These are phyloP conservation scores for silkworm (Bombyx mori) DNA, from an alignment of 1,140 invertebrate genomes.

Conservation along the genomic window ASM3026992v2 NC_085111.1:15604501-15605000, in stretches of 20 bases:
- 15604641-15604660: too few species aligned
- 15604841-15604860: background rate
- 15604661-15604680: too few species aligned
- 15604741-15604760: too few species aligned
- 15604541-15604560: constrained; percentile 6
- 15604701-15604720: too few species aligned
- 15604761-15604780: background rate
- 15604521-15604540: constrained; percentile 2
- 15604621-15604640: too few species aligned
- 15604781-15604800: background rate
- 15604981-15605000: constrained; percentile 39
- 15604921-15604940: constrained; percentile 28
- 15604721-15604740: too few species aligned
- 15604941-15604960: constrained; percentile 33
- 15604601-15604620: constrained; percentile 1
- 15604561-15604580: background rate
- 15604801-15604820: background rate
- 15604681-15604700: too few species aligned
- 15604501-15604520: too few species aligned
- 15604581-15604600: constrained; percentile 2
- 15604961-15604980: constrained; percentile 39
- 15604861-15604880: too few species aligned
- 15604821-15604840: background rate
- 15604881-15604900: constrained; percentile 4
- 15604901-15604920: constrained; percentile 16